Conservation (phyloP, 2,888 invertebrate genomes). For the Drosophila mercatorum region DNA sequence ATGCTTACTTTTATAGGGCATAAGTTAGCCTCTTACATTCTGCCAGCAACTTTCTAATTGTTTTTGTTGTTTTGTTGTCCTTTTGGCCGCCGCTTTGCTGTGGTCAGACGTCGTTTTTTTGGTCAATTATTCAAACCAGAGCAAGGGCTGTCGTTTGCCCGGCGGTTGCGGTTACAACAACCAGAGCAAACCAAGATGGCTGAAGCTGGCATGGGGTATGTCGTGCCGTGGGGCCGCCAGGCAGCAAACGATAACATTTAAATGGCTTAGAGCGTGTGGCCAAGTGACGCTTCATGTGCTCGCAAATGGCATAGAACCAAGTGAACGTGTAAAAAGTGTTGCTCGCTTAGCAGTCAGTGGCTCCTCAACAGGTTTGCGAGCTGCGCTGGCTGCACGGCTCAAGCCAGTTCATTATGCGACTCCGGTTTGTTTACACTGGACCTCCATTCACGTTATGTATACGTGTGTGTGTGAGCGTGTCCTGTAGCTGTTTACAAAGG, state of each 20-base stretch:
- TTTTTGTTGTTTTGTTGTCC: conserved; percentile 31
- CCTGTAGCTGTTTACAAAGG: conserved; percentile 66
- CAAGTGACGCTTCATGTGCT: conserved; percentile 42
- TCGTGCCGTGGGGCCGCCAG: conserved; percentile 1
- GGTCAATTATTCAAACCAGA: conserved; percentile 73
- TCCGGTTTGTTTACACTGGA: conserved; percentile 56
- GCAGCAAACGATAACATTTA: conserved; percentile 48
- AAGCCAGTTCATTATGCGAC: conserved; percentile 59
- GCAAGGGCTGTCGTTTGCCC: conserved; percentile 36
- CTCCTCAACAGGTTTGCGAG: conserved; percentile 60
- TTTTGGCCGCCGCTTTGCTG: conserved; percentile 58
- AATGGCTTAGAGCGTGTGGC: conserved; percentile 46
- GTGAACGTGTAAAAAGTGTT: conserved; percentile 55
- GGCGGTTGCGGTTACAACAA: conserved; percentile 58
- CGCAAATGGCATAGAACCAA: conserved; percentile 56
- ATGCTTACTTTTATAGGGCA: background rate
- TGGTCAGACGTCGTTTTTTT: conserved; percentile 55
- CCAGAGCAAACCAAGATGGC: background rate
- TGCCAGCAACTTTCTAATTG: background rate
- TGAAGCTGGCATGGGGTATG: conserved; percentile 3
- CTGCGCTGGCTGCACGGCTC: conserved; percentile 3
- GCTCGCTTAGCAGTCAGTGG: conserved; percentile 48
- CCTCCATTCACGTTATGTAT: conserved; percentile 12
- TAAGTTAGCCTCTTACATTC: background rate
- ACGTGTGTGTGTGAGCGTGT: conserved; percentile 22